A percentile compares a stretch with the other conserved stretches of the same genome.
These are phyloP conservation scores for Tyria jacobaeae DNA, from an alignment of 2,888 invertebrate genomes.

Conservation along the genomic window DNA sequence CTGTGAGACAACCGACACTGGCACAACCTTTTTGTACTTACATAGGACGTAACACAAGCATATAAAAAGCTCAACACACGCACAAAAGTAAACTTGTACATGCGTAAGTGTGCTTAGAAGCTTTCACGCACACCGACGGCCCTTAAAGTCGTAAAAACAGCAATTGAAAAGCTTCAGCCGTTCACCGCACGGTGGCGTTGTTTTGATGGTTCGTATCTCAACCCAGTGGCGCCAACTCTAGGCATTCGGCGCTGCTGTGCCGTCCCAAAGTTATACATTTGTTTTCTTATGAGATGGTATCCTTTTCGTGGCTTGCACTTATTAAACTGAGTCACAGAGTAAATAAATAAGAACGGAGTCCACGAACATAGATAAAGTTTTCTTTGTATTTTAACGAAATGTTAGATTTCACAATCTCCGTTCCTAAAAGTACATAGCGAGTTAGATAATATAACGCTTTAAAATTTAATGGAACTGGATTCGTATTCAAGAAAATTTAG, in stretches of 20 bases:
- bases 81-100: conserved; percentile 66
- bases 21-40: conserved; percentile 70
- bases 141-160: conserved; percentile 68
- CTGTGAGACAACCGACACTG: conserved; percentile 60
- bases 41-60: conserved; percentile 74
- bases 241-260: conserved; percentile 75
- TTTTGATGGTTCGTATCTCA: conserved; percentile 68
- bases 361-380: conserved; percentile 26
- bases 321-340: conserved; percentile 54
- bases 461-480: neutral
- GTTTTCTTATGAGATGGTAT: conserved; percentile 68
- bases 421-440: neutral
- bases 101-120: conserved; percentile 74
- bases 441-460: neutral
- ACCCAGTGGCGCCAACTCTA: conserved; percentile 55
- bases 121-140: conserved; percentile 70
- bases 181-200: conserved; percentile 83
- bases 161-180: conserved; percentile 83
- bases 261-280: conserved; percentile 65
- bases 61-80: conserved; percentile 74
- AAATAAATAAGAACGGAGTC: conserved; percentile 34
- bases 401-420: neutral
- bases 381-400: conserved; percentile 32
- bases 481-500: neutral
- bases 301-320: conserved; percentile 56